Base-by-base conservation (phyloP, 2,113 vertebrate genomes). In the Leucopsar rothschildi region DNA sequence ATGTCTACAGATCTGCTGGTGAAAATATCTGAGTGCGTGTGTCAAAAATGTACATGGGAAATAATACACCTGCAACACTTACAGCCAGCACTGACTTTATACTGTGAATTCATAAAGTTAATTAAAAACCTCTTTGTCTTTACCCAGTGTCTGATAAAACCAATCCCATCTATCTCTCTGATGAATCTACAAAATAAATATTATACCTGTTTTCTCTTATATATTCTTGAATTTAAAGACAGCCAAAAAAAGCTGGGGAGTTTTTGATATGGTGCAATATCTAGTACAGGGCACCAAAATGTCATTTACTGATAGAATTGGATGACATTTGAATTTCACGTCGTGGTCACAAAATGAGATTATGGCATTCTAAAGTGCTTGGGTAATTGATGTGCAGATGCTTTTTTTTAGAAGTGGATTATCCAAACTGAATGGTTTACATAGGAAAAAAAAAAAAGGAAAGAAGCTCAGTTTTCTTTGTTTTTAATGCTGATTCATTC, bases 321-420 rank as follows among this genome's bases (percentile, higher is more conserved):
- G 56, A 88, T 96, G 88, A 75, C 76, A 95, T 92, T 94, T 92
- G 79, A 71, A 57, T 86, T 95, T 96, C 82, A 93, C 52, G 56
- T 86, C 60, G 82, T 57, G 77, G 92, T 70, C 87, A 80, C 75
- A 93, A 88, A 90, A 92, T 86, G 85, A 90, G 90, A 92, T 88
- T 83, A 78, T 37, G 47, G 52, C 55, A 70, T 92, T 91, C 75
- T 70, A 76, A 93, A 95, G 71, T 63, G 56, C 56, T 83, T 64
- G 49, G 25, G 65, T 75, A 94, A 92, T 53, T 75, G 86, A 90
- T 53, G 56, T 55, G 39, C 52, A 86, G 71, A 66, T 59, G 35
- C 3, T 77, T 84, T 90, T 86, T 44, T 65, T 35, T 1, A 35
- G 4, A 44, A 88, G 33, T 76, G 35, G 59, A 52, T 94, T 75